Evolutionary conservation across 2,113 vertebrate genomes (phyloP), one percentile per base, ranked within the genome.

Genomic region (Genyomyrus donnyi): DNA sequence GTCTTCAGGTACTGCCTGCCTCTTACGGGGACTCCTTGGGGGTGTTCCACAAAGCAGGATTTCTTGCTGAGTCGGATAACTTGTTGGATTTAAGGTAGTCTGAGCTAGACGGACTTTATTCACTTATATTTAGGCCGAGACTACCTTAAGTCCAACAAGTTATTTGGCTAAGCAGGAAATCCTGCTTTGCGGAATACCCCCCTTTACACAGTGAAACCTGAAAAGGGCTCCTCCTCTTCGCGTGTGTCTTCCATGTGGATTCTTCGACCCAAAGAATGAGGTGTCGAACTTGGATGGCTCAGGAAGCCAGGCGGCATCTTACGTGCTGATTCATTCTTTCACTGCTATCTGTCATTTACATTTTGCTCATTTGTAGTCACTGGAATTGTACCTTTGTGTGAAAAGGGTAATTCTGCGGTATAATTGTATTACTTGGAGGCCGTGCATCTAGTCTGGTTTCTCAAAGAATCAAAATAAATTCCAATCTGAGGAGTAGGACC

Each of bases 351-450:
- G 88, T 46, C 39, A 39, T 77, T 77, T 9, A 77, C 90, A 91
- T 90, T 88, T 89, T 92, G 88, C 86, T 90, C 91, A 90, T 91
- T 93, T 90, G 90, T 93, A 88, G 58, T 62, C 42, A 66, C 88
- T 86, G 92, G 86, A 91, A 88, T 91, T 91, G 90, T 91, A 91
- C 93, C 94, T 94, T 92, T 90, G 93, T 91, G 90, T 90, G 92
- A 93, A 91, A 91, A 92, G 85, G 92, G 93, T 93, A 91, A 95
- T 95, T 96, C 92, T 91, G 93, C 91, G 92, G 95, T 93, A 93
- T 93, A 94, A 93, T 93, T 93, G 91, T 93, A 93, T 94, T 92
- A 94, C 94, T 95, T 94, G 91, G 93, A 93, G 92, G 94, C 94
- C 92, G 92, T 93, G 93, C 89, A 77, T 92, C 91, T 90, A 94